Evolutionary conservation across 2,888 invertebrate genomes (phyloP), one percentile per base, ranked within the genome.

Genomic region (Carcina quercana): DNA sequence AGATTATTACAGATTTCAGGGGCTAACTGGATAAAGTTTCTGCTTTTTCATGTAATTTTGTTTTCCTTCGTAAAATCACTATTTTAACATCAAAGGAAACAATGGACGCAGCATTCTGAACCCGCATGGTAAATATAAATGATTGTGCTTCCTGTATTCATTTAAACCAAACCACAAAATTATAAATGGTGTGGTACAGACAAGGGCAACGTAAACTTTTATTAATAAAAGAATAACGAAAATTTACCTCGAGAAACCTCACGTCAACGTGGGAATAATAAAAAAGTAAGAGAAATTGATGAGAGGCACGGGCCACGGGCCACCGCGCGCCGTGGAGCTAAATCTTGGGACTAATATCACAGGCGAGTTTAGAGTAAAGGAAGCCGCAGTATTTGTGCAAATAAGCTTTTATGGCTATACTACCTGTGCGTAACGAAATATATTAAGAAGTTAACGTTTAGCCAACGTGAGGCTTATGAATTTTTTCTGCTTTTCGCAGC

Each of bases 191-290:
- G 51, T 50, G 45, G 42, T 37, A 37, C 53, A 47, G 54, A 52
- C 56, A 38, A 50, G 49, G 54, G 53, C 46, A 53, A 50, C 58
- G 59, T 65, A 63, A 71, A 72, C 59, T 71, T 73, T 72, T 73
- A 70, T 70, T 75, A 75, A 72, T 74, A 72, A 75, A 74, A 69
- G 59, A 66, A 67, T 65, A 69, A 72, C 65, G 59, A 63, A 66
- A 55, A 67, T 70, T 58, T 56, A 54, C 56, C 53, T 56, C 57
- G 59, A 69, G 64, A 58, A 65, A 64, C 60, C 53, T 54, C 53
- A 50, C 40, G 48, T 49, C 53, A 48, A 54, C 64, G 56, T 45
- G 61, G 64, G 57, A 59, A 57, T 73, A 69, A 71, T 70, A 71
- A 69, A 51, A 43, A 69, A 56, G 60, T 67, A 65, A 65, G 54